phyloP scores from a whole-genome alignment of 2,888 invertebrate genomes.

The Tetranychus piercei region DNA sequence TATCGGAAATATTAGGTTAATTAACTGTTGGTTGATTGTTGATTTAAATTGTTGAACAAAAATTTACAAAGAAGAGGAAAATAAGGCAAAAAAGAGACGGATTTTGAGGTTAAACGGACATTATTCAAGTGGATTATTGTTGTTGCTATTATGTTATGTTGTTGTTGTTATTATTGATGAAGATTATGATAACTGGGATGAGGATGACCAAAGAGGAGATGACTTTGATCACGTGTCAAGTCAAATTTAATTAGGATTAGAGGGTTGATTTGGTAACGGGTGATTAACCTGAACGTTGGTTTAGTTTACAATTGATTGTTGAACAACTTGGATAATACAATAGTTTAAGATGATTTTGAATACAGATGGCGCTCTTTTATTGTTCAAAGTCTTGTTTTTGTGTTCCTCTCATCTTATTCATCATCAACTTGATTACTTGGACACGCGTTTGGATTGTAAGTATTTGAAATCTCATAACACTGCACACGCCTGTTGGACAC shows the following conservation, averaged over 20 bases:
- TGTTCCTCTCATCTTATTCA: neutral
- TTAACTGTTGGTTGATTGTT: neutral
- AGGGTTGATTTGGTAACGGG: neutral
- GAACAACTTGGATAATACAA: too few species aligned
- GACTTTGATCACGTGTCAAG: neutral
- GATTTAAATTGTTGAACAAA: neutral
- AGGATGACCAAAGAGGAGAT: neutral
- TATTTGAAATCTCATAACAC: neutral
- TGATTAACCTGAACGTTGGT: neutral
- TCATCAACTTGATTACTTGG: too few species aligned
- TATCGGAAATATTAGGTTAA: too few species aligned
- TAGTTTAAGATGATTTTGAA: too few species aligned
- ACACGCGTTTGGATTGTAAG: neutral
- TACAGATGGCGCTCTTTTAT: too few species aligned
- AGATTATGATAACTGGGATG: neutral
- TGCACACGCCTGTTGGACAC: neutral
- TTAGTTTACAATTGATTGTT: neutral
- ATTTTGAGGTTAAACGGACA: neutral
- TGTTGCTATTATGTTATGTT: too few species aligned
- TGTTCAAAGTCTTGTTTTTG: neutral
- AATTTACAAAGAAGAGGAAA: neutral
- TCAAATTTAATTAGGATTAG: constrained; percentile 1
- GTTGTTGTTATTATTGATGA: neutral
- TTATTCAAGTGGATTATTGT: neutral
- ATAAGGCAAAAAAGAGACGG: neutral